phyloP scores from a whole-genome alignment of 1,140 invertebrate genomes.

The Phenacoccus solenopsis region DNA sequence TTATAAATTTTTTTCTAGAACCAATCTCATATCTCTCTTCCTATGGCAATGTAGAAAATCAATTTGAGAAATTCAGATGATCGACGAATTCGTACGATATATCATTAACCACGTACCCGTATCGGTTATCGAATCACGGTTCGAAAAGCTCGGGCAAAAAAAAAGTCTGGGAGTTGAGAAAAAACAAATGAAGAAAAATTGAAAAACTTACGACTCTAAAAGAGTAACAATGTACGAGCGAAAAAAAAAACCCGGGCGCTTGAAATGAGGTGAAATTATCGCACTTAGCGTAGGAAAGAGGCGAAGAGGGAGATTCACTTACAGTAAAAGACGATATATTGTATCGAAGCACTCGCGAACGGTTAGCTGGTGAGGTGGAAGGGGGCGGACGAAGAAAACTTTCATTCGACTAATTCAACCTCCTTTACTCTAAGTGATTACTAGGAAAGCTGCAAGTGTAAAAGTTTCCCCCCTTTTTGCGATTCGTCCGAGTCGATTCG shows the following conservation, averaged over 20 bases:
- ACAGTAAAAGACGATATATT: not conserved
- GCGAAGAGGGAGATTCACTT: not conserved
- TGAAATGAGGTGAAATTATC: conserved; percentile 8
- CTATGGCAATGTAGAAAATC: too few species aligned
- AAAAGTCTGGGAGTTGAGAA: not conserved
- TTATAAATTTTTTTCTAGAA: too few species aligned
- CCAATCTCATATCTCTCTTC: too few species aligned
- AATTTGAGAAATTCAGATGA: too few species aligned
- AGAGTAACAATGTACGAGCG: not conserved
- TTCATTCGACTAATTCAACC: conserved; percentile 17
- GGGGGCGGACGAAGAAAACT: not conserved
- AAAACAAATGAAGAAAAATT: conserved; percentile 7
- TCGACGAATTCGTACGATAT: too few species aligned
- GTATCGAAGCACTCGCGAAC: not conserved
- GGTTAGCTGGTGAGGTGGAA: not conserved
- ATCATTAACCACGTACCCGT: too few species aligned
- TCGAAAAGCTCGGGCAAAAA: too few species aligned
- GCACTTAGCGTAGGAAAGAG: not conserved
- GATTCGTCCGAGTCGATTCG: not conserved
- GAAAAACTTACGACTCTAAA: not conserved
- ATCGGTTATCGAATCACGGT: too few species aligned
- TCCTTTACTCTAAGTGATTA: conserved; percentile 14
- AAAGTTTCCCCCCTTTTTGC: conserved; percentile 5
- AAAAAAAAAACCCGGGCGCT: not conserved
- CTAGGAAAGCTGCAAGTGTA: conserved; percentile 11